These are phyloP conservation scores for Microctenopoma lineatum DNA, from an alignment of 2,797 vertebrate species.

Conservation along the genomic window DNA sequence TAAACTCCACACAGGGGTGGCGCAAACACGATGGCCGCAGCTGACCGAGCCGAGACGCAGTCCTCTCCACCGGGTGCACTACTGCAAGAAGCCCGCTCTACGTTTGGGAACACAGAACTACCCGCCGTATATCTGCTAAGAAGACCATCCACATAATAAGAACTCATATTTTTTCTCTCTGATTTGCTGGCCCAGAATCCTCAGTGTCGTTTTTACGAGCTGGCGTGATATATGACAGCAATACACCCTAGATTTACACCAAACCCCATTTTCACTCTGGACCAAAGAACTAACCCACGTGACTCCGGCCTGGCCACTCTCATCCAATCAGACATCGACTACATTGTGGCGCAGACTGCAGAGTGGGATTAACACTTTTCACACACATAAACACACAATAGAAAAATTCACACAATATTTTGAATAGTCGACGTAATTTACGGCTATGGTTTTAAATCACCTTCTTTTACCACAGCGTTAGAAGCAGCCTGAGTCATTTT, in stretches of 20 bases:
- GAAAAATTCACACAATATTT: slow-evolving; percentile 26
- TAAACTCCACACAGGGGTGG: slow-evolving; percentile 88
- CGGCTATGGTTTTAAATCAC: neutral
- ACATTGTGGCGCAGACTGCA: slow-evolving; percentile 88
- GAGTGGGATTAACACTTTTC: slow-evolving; percentile 67
- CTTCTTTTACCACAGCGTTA: neutral
- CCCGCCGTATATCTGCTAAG: slow-evolving; percentile 93
- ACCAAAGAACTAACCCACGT: slow-evolving; percentile 89
- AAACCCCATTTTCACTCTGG: slow-evolving; percentile 95
- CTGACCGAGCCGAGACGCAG: slow-evolving; percentile 85
- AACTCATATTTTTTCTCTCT: slow-evolving; percentile 95
- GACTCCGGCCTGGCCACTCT: slow-evolving; percentile 85
- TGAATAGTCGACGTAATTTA: neutral
- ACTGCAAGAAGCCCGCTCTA: slow-evolving; percentile 88
- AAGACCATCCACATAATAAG: slow-evolving; percentile 94
- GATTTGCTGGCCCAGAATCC: slow-evolving; percentile 98
- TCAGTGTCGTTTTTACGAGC: slow-evolving; percentile 99
- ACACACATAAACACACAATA: slow-evolving; percentile 32
- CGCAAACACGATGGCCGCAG: slow-evolving; percentile 81
- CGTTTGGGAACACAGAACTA: slow-evolving; percentile 89
- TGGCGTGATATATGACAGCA: slow-evolving; percentile 97
- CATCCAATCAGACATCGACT: slow-evolving; percentile 87
- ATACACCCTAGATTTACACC: slow-evolving; percentile 98
- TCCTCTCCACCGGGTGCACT: slow-evolving; percentile 87
- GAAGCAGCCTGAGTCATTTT: neutral